Percentiles rank a stretch among this genome's conserved stretches.
Conservation (phyloP, 1,140 invertebrate species). For the Drosophila aff. region DNA sequence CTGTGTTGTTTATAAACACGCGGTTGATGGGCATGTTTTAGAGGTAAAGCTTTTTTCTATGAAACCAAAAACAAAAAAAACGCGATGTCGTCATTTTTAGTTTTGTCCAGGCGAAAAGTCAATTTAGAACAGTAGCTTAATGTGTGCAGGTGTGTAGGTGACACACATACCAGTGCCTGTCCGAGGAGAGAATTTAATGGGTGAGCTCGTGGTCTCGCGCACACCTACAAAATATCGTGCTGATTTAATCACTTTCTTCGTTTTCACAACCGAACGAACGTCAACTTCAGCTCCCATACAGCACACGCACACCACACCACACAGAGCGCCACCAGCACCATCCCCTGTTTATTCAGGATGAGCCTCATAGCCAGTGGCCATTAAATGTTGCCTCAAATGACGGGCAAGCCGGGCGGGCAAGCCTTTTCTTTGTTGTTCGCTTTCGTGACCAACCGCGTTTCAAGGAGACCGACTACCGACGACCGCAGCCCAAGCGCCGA, state of each 20-base stretch:
- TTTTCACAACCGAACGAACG: slow-evolving; percentile 75
- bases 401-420: slow-evolving; percentile 78
- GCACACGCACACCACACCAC: slow-evolving; percentile 54
- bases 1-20: slow-evolving; percentile 58
- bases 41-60: slow-evolving; percentile 42
- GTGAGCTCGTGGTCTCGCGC: slow-evolving; percentile 69
- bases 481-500: slow-evolving; percentile 6
- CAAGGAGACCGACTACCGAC: slow-evolving; percentile 60
- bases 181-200: slow-evolving; percentile 67
- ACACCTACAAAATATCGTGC: slow-evolving; percentile 83
- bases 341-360: slow-evolving; percentile 61
- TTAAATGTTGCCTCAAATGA: slow-evolving; percentile 83
- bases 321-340: background rate
- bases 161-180: slow-evolving; percentile 41
- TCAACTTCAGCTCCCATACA: slow-evolving; percentile 74
- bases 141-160: slow-evolving; percentile 21
- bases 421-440: slow-evolving; percentile 72
- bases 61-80: slow-evolving; percentile 33
- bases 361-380: slow-evolving; percentile 78
- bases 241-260: slow-evolving; percentile 83
- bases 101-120: slow-evolving; percentile 80
- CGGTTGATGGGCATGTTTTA: slow-evolving; percentile 45
- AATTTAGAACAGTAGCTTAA: slow-evolving; percentile 68
- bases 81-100: slow-evolving; percentile 80
- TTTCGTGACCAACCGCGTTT: slow-evolving; percentile 81